These are phyloP conservation scores for Trematocara nigrifrons DNA, from an alignment of 2,113 vertebrate species.

Conservation along the genomic window DNA sequence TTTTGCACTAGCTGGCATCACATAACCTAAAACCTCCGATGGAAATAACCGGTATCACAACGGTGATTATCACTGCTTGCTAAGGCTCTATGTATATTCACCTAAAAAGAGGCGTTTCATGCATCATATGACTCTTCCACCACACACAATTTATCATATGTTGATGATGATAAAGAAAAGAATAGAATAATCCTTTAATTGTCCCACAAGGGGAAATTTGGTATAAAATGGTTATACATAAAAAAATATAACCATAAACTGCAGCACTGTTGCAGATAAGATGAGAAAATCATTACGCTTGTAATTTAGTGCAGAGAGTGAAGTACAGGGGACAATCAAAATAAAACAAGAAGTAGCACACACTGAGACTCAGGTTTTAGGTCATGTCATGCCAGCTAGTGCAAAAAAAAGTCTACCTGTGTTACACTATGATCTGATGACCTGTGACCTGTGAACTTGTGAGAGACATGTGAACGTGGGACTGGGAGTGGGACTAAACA, in stretches of 20 bases:
- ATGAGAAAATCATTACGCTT: neutral
- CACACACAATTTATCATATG: neutral
- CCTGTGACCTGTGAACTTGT: too few species aligned
- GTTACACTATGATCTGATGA: too few species aligned
- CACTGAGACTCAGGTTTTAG: neutral
- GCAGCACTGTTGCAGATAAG: neutral
- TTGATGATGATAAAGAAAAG: neutral
- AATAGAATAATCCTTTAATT: too few species aligned
- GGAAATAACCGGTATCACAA: neutral
- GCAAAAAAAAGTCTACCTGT: too few species aligned
- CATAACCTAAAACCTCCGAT: neutral
- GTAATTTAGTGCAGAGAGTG: neutral
- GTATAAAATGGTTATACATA: neutral
- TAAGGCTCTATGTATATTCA: neutral
- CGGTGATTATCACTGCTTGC: neutral
- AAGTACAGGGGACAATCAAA: neutral
- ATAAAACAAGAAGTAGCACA: neutral
- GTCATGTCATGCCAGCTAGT: too few species aligned
- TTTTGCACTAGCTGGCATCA: neutral
- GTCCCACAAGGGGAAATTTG: too few species aligned
- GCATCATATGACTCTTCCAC: neutral
- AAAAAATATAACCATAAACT: neutral
- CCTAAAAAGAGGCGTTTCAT: neutral
- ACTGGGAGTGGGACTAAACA: neutral
- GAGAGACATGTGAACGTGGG: fast-evolving